Base-by-base conservation (phyloP, 2,113 vertebrate genomes). In the Crotophaga sulcirostris region DNA sequence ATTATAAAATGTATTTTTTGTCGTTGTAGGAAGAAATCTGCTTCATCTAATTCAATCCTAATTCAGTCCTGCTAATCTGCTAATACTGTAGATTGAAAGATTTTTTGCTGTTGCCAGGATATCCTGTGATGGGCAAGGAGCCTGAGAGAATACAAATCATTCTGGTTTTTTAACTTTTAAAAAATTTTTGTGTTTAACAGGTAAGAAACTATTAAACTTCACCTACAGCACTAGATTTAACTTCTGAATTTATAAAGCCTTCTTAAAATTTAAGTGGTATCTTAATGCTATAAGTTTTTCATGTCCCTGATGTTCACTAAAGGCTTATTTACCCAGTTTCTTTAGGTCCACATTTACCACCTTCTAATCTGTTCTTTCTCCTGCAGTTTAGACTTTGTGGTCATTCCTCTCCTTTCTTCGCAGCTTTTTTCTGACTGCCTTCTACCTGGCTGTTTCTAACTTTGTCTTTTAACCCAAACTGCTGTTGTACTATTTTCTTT, bases 71-170 rank as follows among this genome's bases (percentile, higher is more conserved):
- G 96, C 90, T 96, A 74, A 87, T 95, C 97, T 97, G 96, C 96
- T 96, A 93, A 97, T 98, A 96, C 90, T 70, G 84, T 98, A 94
- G 96, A 94, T 86, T 96, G 95, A 98, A 97, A 97, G 93, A 91
- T 96, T 83, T 96, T 96, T 97, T 97, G 73, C 94, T 96, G 96
- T 97, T 97, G 90, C 98, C 98, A 97, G 97, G 96, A 98, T 97
- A 97, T 97, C 98, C 98, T 99, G 99, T 99, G 99, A 99, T 99
- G 99, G 99, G 99, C 98, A 98, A 98, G 98, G 98, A 98, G 98
- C 98, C 98, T 97, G 98, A 97, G 97, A 98, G 97, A 98, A 97
- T 98, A 98, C 97, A 98, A 97, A 97, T 97, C 95, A 75, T 98
- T 97, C 98, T 98, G 96, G 76, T 95, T 96, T 98, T 97, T 98